A percentile compares a stretch with the other conserved stretches of the same genome.
These are phyloP conservation scores for Drosophila neonasuta DNA, from an alignment of 2,888 invertebrate genomes.

Conservation along the genomic window DNA sequence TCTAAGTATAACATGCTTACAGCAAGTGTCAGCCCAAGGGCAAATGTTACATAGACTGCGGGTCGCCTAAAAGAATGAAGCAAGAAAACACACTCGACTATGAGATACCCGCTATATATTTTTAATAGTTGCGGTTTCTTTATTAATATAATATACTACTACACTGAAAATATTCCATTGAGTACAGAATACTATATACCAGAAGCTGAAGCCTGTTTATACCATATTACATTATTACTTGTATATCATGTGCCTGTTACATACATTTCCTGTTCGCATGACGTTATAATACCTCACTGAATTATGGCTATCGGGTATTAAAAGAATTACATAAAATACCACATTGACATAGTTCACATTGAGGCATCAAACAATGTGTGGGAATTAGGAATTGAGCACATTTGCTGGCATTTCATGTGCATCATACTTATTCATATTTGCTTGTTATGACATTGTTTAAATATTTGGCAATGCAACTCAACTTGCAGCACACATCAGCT, in stretches of 20 bases:
- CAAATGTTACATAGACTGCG: conserved; percentile 31
- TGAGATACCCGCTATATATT: too few relatives aligned
- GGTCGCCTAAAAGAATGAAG: conserved; percentile 20
- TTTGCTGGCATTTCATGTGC: conserved; percentile 45
- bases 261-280: too few relatives aligned
- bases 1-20: conserved; percentile 9
- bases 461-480: conserved; percentile 29
- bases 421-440: conserved; percentile 34
- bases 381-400: conserved; percentile 54
- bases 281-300: too few relatives aligned
- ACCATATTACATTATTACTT: too few relatives aligned
- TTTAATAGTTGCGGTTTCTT: too few relatives aligned
- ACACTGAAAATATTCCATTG: too few relatives aligned
- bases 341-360: conserved; percentile 71
- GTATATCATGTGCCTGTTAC: too few relatives aligned
- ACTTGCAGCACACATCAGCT: conserved; percentile 1
- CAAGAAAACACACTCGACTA: not conserved
- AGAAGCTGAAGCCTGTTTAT: too few relatives aligned
- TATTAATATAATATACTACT: too few relatives aligned
- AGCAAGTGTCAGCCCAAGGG: conserved; percentile 64
- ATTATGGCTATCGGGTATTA: too few relatives aligned
- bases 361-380: conserved; percentile 55
- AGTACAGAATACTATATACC: too few relatives aligned
- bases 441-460: conserved; percentile 33
- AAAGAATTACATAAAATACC: conserved; percentile 6